These are phyloP conservation scores for Anthoptus insignis DNA, from an alignment of 2,888 invertebrate genomes.

Conservation along the genomic window DNA sequence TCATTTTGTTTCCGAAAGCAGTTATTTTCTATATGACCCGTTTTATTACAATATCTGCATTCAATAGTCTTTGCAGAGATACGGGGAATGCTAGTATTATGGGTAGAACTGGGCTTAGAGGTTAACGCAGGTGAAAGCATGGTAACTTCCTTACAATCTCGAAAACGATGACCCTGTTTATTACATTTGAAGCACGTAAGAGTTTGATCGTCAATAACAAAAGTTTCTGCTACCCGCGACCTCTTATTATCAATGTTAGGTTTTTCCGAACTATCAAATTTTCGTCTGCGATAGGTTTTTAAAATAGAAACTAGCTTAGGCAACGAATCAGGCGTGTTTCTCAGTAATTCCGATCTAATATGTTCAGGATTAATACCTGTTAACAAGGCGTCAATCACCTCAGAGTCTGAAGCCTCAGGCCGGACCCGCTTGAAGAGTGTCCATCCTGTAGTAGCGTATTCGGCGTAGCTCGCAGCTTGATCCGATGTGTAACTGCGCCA, in stretches of 20 bases:
- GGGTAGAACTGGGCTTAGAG: not conserved
- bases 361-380: not conserved
- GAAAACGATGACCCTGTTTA: not conserved
- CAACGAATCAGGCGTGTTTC: not conserved
- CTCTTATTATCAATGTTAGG: not conserved
- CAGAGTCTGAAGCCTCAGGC: not conserved
- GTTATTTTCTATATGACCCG: not conserved
- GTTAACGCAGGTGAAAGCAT: not conserved
- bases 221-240: not conserved
- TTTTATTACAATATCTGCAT: not conserved
- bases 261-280: not conserved
- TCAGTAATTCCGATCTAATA: not conserved
- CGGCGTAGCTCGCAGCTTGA: constrained; percentile 40
- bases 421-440: constrained; percentile 32
- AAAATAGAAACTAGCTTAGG: not conserved
- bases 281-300: not conserved
- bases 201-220: not conserved
- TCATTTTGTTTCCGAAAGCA: not conserved
- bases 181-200: not conserved
- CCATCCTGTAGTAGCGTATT: constrained; percentile 41
- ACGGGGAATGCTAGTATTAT: not conserved
- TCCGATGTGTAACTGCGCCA: constrained; percentile 42
- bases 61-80: not conserved
- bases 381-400: not conserved
- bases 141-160: not conserved